Evolutionary conservation across 2,113 vertebrate species (phyloP), one percentile per base, ranked within the genome.

Genomic region (Baryphthengus martii): DNA sequence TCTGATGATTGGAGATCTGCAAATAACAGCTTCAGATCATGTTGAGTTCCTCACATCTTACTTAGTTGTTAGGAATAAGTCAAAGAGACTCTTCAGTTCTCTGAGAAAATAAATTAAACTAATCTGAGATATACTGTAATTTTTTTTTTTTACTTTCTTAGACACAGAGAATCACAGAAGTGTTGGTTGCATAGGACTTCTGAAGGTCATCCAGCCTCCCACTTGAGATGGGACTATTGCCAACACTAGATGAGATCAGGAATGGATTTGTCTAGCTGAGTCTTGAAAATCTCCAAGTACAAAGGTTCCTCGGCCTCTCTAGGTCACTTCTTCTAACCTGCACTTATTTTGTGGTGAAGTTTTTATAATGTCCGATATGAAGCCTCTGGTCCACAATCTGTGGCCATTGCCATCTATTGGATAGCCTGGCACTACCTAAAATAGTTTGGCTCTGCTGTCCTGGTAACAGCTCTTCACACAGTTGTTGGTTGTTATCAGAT

Each of bases 401-500:
- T 39, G 49, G 17, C 6, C 35, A 11, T 9, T 80, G 25, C 2
- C 12, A 3, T 35, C 7, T 63, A 14, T 53, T 56, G 21, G 6
- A 3, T 11, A 28, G 12, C 11, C 24, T 59, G n/a, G 11, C 18
- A 73, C 19, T 15, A 8, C 23, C 39, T 40, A 28, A 45, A 71
- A 63, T 29, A 56, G 4, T 26, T 44, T 58, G 17, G 2, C 6
- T 40, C 3, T 63, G 6, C 20, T 85, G n/a, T 24, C 37, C 21
- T 63, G 55, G 3, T 35, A 62, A 28, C 3, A 55, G 10, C 5
- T 82, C 2, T 59, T 82, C 42, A 55, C 7, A 37, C 10, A 50
- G 17, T 28, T 40, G 3, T 28, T 0, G 0, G 4, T 15, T 40
- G 9, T n/a, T 66, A 11, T 25, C 20, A n/a, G 3, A 23, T 2